Percentiles rank a stretch among this genome's conserved stretches.
Conservation (phyloP, 2,113 vertebrate genomes). For the Cricetomys ansorgei region DNA sequence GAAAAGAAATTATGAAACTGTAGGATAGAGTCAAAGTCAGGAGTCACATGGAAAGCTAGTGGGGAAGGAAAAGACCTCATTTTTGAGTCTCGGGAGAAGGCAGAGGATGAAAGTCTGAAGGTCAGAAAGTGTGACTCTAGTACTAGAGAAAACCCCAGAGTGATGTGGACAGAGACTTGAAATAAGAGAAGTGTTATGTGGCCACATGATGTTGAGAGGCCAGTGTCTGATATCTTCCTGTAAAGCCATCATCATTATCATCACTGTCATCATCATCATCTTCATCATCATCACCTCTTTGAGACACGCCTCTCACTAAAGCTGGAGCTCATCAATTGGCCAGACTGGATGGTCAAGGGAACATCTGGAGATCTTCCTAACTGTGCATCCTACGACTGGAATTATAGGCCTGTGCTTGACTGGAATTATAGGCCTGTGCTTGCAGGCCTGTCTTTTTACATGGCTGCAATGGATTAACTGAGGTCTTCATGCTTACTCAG, state of each 20-base stretch:
- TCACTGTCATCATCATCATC: background rate
- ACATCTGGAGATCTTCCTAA: too few relatives aligned
- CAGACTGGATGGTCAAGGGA: background rate
- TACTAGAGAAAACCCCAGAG: background rate
- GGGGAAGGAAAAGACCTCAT: background rate
- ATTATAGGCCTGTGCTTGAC: background rate
- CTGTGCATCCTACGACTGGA: background rate
- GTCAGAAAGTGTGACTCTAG: background rate
- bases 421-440: background rate
- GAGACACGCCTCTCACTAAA: background rate
- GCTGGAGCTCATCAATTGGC: background rate
- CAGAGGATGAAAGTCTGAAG: background rate
- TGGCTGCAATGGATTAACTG: background rate
- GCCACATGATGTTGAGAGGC: background rate
- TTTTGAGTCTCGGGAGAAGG: background rate
- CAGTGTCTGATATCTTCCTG: background rate
- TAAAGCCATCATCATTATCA: background rate
- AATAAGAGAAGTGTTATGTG: background rate
- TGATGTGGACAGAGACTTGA: background rate
- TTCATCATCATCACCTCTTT: background rate
- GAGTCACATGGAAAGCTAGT: background rate
- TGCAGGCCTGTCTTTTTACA: background rate
- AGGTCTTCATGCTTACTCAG: background rate
- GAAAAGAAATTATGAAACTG: background rate
- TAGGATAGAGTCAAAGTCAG: background rate